phyloP scores from a whole-genome alignment of 2,797 vertebrate genomes.

The Spea hammondii region DNA sequence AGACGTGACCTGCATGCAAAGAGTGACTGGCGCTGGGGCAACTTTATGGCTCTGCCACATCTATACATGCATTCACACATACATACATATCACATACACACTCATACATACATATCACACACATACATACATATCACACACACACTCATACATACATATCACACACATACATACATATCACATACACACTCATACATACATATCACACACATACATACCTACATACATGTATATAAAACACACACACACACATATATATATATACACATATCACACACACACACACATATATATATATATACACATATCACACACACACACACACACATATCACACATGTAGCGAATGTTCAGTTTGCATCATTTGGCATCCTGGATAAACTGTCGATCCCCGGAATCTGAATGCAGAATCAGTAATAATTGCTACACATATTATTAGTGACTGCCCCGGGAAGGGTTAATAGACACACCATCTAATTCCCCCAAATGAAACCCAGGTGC shows the following conservation, averaged over 20 bases:
- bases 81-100: background rate
- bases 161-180: too few species aligned
- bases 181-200: too few species aligned
- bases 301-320: too few species aligned
- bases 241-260: background rate
- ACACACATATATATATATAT: background rate
- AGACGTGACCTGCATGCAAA: constrained; percentile 63
- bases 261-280: too few species aligned
- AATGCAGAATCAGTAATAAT: too few species aligned
- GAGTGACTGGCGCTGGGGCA: background rate
- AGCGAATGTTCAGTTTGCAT: too few species aligned
- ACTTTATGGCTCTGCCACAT: constrained; percentile 23
- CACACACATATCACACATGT: too few species aligned
- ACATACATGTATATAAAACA: too few species aligned
- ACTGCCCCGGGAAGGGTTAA: background rate
- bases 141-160: background rate
- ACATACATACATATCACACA: background rate
- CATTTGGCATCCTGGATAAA: too few species aligned
- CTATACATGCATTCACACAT: background rate
- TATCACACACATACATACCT: too few species aligned
- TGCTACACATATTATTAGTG: too few species aligned
- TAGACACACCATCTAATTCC: background rate
- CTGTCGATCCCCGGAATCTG: too few species aligned
- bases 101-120: background rate
- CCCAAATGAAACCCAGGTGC: background rate